Conservation (phyloP, 2,113 vertebrate species). For the Amia ocellicauda region DNA sequence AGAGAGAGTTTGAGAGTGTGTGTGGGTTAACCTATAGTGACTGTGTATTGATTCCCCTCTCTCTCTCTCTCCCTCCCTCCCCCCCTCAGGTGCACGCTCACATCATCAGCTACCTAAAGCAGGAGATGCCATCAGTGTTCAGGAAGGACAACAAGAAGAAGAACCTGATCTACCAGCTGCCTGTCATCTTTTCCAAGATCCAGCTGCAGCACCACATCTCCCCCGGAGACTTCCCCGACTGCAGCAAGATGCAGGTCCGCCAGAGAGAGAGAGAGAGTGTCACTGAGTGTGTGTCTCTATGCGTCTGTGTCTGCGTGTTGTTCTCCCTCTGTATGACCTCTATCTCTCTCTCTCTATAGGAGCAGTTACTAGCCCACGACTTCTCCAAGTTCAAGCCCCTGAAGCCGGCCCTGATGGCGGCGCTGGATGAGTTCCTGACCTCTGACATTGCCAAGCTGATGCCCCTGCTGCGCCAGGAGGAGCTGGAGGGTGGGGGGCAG, state of each 20-base stretch:
- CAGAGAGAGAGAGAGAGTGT: too few species aligned
- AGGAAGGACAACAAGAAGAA: conserved; percentile 91
- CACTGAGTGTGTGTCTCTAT: not conserved
- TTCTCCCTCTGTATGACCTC: not conserved
- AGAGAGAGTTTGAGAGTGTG: too few species aligned
- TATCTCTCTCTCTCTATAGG: conserved; percentile 50
- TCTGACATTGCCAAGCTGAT: conserved; percentile 81
- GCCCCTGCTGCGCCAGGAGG: conserved; percentile 85
- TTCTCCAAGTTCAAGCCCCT: conserved; percentile 84
- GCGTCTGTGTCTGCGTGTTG: not conserved
- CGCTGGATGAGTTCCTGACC: conserved; percentile 77
- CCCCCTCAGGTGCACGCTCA: conserved; percentile 78
- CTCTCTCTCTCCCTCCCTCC: conserved; percentile 9
- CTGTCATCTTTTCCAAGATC: conserved; percentile 83
- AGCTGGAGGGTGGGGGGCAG: conserved; percentile 72
- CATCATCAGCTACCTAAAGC: conserved; percentile 87
- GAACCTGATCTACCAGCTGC: conserved; percentile 81
- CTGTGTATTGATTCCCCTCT: not conserved
- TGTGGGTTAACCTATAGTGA: too few species aligned
- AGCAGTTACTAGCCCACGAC: conserved; percentile 80
- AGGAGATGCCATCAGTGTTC: conserved; percentile 88
- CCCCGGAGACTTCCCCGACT: conserved; percentile 85
- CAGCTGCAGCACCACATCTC: conserved; percentile 88
- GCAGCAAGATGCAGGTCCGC: conserved; percentile 83
- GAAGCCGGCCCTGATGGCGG: conserved; percentile 78